Evolutionary conservation across 2,888 invertebrate genomes (phyloP), one percentile per base, ranked within the genome.

Genomic region (Heliconius sara): DNA sequence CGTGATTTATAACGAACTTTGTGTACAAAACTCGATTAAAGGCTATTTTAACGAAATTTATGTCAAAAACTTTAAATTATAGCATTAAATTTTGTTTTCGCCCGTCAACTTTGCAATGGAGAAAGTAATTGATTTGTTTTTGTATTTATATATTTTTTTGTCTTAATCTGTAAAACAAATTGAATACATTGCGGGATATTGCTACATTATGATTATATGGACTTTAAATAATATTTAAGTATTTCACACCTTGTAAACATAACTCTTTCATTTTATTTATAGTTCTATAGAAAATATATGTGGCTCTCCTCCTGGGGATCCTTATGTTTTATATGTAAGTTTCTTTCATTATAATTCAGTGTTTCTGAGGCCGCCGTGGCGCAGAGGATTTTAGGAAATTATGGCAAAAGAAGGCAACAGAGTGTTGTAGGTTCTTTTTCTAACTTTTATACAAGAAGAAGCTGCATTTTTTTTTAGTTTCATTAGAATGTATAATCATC

Each of bases 31-130:
- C 78, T 80, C 63, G 39, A 80, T 73, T 76, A 81, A 76, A 78
- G 52, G 76, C 72, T 80, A 78, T 80, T 78, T 68, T 76, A 70
- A 79, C 73, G 78, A 73, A 79, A 81, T 81, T 81, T 76, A 79
- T 30, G 72, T 81, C 76, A 81, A 70, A 77, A 81, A 81, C 63
- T 79, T 81, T 80, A 76, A 66, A 78, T 81, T 79, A 65, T 75
- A 76, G 72, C 76, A 80, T 78, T 77, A 74, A 81, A 78, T 73
- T 78, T 78, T 78, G 73, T 66, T 79, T 73, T 78, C 30, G 67
- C 27, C 34, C 52, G 39, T 74, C 57, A 57, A 81, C 39, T 80
- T 76, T 74, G 66, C 60, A 65, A 25, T 9, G 25, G 25, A 12
- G 16, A 43, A 65, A 65, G 75, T 75, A 34, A 73, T 34, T 60